Percentiles rank a stretch among this genome's conserved stretches.
Evolutionary conservation across 2,888 invertebrate species (phyloP).

Genomic region (Melanargia galathea): DNA sequence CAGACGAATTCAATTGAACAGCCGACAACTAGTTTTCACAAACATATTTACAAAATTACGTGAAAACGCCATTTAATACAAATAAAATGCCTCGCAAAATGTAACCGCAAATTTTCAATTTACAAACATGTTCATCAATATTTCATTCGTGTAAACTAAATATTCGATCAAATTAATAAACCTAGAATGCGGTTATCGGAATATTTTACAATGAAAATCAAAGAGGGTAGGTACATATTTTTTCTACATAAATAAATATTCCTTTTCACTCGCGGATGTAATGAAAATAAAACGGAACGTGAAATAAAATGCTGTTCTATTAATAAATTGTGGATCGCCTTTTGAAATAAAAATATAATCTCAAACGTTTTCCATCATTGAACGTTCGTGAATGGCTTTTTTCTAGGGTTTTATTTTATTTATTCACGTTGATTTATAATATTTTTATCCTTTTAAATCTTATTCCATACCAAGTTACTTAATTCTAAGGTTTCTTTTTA

Average conservation of each 20-base stretch:
- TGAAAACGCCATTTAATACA: background rate
- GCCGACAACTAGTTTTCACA: background rate
- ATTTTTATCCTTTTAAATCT: background rate
- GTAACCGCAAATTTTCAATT: slow-evolving; percentile 22
- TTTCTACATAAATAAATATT: slow-evolving; percentile 28
- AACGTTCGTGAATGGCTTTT: slow-evolving; percentile 12
- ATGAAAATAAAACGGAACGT: slow-evolving; percentile 32
- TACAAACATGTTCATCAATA: slow-evolving; percentile 27
- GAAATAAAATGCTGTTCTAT: slow-evolving; percentile 6
- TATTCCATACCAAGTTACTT: background rate
- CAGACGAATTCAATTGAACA: background rate
- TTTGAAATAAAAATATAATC: slow-evolving; percentile 17
- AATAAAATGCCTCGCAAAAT: slow-evolving; percentile 4
- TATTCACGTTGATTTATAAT: background rate
- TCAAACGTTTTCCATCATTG: slow-evolving; percentile 8
- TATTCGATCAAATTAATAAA: slow-evolving; percentile 36
- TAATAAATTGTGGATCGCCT: slow-evolving; percentile 16
- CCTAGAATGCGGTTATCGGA: slow-evolving; percentile 34
- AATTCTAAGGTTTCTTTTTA: background rate
- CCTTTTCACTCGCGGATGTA: slow-evolving; percentile 25
- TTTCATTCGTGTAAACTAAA: slow-evolving; percentile 29
- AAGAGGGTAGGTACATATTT: slow-evolving; percentile 20
- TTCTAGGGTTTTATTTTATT: background rate
- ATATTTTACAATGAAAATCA: slow-evolving; percentile 35
- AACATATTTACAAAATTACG: slow-evolving; percentile 1